Conservation (phyloP, 2,888 invertebrate genomes). For the Brachypterus glaber region DNA sequence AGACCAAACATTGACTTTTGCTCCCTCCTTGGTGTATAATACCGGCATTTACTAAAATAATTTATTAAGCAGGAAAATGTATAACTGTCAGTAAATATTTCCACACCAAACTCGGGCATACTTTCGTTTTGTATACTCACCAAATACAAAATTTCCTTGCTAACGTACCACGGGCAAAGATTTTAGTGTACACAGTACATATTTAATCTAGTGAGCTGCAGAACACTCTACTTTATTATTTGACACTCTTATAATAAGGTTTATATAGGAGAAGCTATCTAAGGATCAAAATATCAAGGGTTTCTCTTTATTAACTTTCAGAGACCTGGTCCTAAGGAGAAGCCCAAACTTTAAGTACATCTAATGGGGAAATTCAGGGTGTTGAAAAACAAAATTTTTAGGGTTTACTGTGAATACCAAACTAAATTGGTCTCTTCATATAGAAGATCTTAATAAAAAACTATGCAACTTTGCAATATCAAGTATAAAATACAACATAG, state of each 20-base stretch:
- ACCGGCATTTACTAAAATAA: slow-evolving; percentile 43
- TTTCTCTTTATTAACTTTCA: too few relatives aligned
- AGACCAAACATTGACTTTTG: slow-evolving; percentile 39
- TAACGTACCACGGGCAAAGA: slow-evolving; percentile 37
- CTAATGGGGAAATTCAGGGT: too few relatives aligned
- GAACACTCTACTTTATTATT: slow-evolving; percentile 33
- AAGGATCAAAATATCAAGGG: too few relatives aligned
- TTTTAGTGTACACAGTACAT: slow-evolving; percentile 36
- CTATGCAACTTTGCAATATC: too few relatives aligned
- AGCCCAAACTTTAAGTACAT: too few relatives aligned
- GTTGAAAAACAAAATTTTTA: too few relatives aligned
- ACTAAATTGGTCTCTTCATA: too few relatives aligned
- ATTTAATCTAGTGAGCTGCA: slow-evolving; percentile 32
- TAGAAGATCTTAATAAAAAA: too few relatives aligned
- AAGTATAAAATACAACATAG: too few relatives aligned
- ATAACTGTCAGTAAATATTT: slow-evolving; percentile 44
- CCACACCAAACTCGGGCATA: slow-evolving; percentile 41
- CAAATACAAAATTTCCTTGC: slow-evolving; percentile 40
- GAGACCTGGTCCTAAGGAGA: too few relatives aligned
- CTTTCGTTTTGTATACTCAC: slow-evolving; percentile 40
- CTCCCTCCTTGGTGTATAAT: slow-evolving; percentile 37
- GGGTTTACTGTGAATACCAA: too few relatives aligned
- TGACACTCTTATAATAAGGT: slow-evolving; percentile 27
- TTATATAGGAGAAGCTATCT: too few relatives aligned
- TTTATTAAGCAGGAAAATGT: slow-evolving; percentile 44